phyloP scores from a whole-genome alignment of 2,113 vertebrate genomes.

The Taxidea taxus region DNA sequence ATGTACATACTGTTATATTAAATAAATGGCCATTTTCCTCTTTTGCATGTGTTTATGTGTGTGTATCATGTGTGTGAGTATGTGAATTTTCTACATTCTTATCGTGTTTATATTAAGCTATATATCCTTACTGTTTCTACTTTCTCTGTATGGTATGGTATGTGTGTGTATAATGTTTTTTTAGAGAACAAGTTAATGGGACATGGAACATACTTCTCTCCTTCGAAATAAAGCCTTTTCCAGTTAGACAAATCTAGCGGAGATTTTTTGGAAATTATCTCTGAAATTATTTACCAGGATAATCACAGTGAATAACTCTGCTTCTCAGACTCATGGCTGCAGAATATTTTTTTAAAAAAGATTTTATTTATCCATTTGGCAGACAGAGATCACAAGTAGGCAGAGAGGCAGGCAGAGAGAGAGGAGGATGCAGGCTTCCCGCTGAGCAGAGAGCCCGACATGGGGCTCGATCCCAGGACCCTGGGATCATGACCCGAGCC shows the following conservation, averaged over 20 bases:
- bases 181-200: neutral
- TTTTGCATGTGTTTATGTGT: neutral
- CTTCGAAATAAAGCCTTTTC: neutral
- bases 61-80: neutral
- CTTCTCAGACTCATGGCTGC: neutral
- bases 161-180: neutral
- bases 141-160: neutral
- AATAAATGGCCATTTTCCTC: neutral
- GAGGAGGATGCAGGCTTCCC: too few relatives aligned
- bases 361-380: too few relatives aligned
- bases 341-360: neutral
- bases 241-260: neutral
- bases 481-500: too few relatives aligned
- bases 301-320: neutral
- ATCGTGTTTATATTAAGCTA: neutral
- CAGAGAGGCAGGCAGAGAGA: too few relatives aligned
- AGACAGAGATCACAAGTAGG: too few relatives aligned
- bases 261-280: neutral
- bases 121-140: neutral
- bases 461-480: too few relatives aligned
- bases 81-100: neutral
- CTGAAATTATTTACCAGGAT: neutral
- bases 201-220: neutral
- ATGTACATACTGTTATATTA: neutral
- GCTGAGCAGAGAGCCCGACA: too few relatives aligned